A percentile compares a stretch with the other conserved stretches of the same genome.
Evolutionary conservation across 53 echinoderm and acorn worm species (phyloP).

Genomic region (Patiria pectinifera): DNA sequence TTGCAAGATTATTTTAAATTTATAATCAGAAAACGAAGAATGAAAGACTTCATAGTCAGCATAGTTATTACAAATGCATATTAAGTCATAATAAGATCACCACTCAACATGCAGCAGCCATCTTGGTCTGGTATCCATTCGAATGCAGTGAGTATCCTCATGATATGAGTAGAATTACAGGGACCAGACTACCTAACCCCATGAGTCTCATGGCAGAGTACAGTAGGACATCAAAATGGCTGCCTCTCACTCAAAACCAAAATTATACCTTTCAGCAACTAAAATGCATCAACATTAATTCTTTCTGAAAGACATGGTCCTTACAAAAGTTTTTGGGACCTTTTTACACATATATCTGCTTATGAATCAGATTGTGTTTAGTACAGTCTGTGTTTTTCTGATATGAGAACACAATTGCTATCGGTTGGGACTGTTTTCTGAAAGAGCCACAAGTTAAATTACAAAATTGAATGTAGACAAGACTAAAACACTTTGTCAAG

Average conservation of each 20-base stretch:
- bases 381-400: no score
- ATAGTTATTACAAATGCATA: conserved; percentile 8
- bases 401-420: no score
- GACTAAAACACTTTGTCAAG: not conserved
- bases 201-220: not conserved
- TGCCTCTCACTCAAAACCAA: not conserved
- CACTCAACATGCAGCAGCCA: not conserved
- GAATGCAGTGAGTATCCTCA: not conserved
- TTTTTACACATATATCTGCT: not conserved
- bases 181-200: not conserved
- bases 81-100: not conserved
- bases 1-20: not conserved
- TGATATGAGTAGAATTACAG: not conserved
- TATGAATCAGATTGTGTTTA: no score
- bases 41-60: conserved; percentile 11
- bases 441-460: no score
- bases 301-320: not conserved
- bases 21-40: not conserved
- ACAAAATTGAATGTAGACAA: no score
- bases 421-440: no score
- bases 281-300: not conserved
- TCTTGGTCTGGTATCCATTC: not conserved
- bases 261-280: not conserved
- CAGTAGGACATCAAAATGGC: not conserved
- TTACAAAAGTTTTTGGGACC: no score